Conservation (phyloP, 2,888 invertebrate genomes). For the Plemyria rubiginata region DNA sequence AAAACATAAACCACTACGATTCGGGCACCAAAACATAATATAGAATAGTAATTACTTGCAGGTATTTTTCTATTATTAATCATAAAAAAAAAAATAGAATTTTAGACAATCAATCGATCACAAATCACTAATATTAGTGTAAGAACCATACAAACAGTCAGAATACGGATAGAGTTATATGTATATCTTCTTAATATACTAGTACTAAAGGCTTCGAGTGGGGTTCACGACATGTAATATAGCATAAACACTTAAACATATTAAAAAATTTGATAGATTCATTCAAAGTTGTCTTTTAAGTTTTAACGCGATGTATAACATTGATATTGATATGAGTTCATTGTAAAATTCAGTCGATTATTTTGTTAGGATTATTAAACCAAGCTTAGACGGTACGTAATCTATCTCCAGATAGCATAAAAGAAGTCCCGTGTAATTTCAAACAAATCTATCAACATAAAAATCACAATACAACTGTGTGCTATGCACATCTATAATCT, state of each 20-base stretch:
- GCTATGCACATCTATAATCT: conserved; percentile 60
- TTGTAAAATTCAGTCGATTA: conserved; percentile 62
- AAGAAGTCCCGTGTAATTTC: conserved; percentile 9
- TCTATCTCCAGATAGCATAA: conserved; percentile 12
- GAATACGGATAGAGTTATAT: conserved; percentile 34
- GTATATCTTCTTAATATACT: conserved; percentile 4
- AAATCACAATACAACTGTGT: conserved; percentile 48
- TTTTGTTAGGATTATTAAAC: conserved; percentile 45
- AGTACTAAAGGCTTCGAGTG: conserved; percentile 51
- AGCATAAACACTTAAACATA: conserved; percentile 42
- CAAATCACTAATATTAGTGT: conserved; percentile 33
- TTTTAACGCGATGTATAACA: conserved; percentile 35
- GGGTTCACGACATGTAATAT: conserved; percentile 50
- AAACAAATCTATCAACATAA: conserved; percentile 55
- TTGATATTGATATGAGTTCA: conserved; percentile 65
- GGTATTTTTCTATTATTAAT: not conserved
- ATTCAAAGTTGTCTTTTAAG: conserved; percentile 55
- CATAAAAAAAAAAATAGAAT: not conserved
- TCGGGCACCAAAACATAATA: not conserved
- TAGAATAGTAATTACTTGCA: not conserved
- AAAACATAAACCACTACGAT: conserved; percentile 2
- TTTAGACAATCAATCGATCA: conserved; percentile 44
- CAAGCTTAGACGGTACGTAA: conserved; percentile 18
- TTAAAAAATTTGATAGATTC: conserved; percentile 60
- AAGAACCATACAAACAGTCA: conserved; percentile 41